Conservation (phyloP, 1,140 invertebrate species). For the Nasonia giraulti region DNA sequence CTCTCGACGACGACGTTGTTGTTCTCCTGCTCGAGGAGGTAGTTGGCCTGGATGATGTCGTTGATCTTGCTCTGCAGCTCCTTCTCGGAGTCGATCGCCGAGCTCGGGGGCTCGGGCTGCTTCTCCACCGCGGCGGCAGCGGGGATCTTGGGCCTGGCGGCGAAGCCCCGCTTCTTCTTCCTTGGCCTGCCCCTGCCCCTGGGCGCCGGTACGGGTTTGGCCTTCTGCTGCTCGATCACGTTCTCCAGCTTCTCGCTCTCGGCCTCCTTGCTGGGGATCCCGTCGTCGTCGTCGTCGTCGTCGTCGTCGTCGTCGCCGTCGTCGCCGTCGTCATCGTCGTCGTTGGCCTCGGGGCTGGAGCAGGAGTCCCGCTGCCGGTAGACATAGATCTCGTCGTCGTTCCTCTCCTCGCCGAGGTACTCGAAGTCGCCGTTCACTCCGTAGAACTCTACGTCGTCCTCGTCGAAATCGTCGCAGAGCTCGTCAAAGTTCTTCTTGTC, state of each 20-base stretch:
- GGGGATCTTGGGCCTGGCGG: not conserved
- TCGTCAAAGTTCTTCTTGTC: not conserved
- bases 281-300: not conserved
- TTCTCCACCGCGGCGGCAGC: slow-evolving; percentile 24
- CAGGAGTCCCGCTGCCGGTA: slow-evolving; percentile 50
- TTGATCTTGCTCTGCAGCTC: slow-evolving; percentile 62
- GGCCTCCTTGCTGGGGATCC: not conserved
- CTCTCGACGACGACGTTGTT: slow-evolving; percentile 60
- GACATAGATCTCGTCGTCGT: slow-evolving; percentile 56
- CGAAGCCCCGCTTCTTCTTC: slow-evolving; percentile 11
- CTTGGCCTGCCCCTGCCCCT: slow-evolving; percentile 26
- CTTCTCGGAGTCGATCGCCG: slow-evolving; percentile 70
- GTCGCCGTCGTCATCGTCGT: no score
- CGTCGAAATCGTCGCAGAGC: slow-evolving; percentile 16
- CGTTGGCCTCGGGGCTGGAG: slow-evolving; percentile 14
- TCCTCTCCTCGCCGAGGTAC: slow-evolving; percentile 21
- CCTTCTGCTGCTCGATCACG: not conserved
- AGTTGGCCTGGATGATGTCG: slow-evolving; percentile 66
- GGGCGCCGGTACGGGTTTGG: not conserved
- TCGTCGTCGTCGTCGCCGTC: no score
- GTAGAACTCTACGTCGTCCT: slow-evolving; percentile 31
- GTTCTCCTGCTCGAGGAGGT: slow-evolving; percentile 64
- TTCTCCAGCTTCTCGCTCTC: not conserved
- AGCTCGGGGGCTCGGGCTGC: slow-evolving; percentile 20
- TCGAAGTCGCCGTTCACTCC: slow-evolving; percentile 40